Conservation (phyloP, 2,113 vertebrate genomes). For the Pagrus major region DNA sequence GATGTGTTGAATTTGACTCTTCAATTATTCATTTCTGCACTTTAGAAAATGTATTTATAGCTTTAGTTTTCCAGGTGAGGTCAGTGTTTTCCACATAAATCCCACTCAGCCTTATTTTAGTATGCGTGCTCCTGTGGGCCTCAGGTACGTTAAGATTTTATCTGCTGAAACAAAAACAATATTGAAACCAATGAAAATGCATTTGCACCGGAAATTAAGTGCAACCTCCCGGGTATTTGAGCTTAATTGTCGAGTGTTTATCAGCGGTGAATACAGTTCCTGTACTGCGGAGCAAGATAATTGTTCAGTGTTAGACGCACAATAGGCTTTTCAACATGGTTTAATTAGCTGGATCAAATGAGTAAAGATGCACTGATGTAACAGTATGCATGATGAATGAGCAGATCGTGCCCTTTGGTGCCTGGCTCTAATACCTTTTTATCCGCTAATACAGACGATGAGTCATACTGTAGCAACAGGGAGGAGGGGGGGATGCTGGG, state of each 20-base stretch:
- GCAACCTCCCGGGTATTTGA: slow-evolving; percentile 55
- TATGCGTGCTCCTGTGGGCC: slow-evolving; percentile 4
- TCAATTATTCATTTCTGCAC: slow-evolving; percentile 76
- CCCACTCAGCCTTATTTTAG: slow-evolving; percentile 18
- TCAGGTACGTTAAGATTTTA: slow-evolving; percentile 52
- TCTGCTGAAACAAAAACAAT: slow-evolving; percentile 54
- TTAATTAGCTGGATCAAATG: slow-evolving; percentile 78
- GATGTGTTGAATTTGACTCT: slow-evolving; percentile 51
- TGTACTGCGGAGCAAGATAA: slow-evolving; percentile 55
- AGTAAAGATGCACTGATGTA: slow-evolving; percentile 70
- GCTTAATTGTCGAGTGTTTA: slow-evolving; percentile 66
- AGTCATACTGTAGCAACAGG: slow-evolving; percentile 73
- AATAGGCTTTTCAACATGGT: slow-evolving; percentile 67
- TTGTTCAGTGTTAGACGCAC: slow-evolving; percentile 56
- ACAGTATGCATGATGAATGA: slow-evolving; percentile 77
- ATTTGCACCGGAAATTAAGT: slow-evolving; percentile 52
- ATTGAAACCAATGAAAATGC: slow-evolving; percentile 45
- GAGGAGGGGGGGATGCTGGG: slow-evolving; percentile 3
- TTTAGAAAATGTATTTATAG: slow-evolving; percentile 63
- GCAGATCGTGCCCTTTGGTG: slow-evolving; percentile 72
- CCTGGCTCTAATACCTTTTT: slow-evolving; percentile 65
- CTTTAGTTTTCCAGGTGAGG: slow-evolving; percentile 32
- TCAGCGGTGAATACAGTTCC: slow-evolving; percentile 56
- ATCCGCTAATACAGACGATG: slow-evolving; percentile 74
- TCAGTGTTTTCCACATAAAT: slow-evolving; percentile 27